These are phyloP conservation scores for Hololepta plana DNA, from an alignment of 2,888 invertebrate species.

Conservation along the genomic window DNA sequence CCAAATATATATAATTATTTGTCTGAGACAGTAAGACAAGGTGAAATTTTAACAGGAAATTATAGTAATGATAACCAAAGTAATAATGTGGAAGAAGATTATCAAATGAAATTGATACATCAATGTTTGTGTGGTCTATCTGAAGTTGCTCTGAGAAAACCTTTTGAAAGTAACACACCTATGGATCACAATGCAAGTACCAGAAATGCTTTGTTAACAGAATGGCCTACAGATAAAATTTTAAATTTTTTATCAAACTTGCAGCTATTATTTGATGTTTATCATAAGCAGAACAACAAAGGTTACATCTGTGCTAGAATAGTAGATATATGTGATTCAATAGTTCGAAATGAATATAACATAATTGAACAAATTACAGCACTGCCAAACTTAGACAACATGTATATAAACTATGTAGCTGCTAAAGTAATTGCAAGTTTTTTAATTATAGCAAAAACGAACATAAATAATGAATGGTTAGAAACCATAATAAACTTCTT, in stretches of 20 bases:
- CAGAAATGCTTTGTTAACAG: slow-evolving; percentile 33
- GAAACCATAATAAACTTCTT: slow-evolving; percentile 59
- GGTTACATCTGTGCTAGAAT: slow-evolving; percentile 69
- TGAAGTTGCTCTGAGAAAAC: slow-evolving; percentile 48
- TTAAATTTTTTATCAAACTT: slow-evolving; percentile 68
- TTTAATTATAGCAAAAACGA: slow-evolving; percentile 66
- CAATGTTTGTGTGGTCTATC: slow-evolving; percentile 66
- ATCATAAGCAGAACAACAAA: slow-evolving; percentile 65
- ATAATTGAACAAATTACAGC: slow-evolving; percentile 72
- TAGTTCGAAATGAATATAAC: slow-evolving; percentile 64
- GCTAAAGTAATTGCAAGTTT: slow-evolving; percentile 67
- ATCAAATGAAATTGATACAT: slow-evolving; percentile 48
- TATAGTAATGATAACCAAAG: background rate
- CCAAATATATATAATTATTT: too few species aligned
- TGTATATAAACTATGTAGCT: slow-evolving; percentile 64
- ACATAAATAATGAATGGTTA: slow-evolving; percentile 62
- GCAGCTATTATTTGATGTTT: slow-evolving; percentile 68
- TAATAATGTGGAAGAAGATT: too few species aligned
- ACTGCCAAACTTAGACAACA: slow-evolving; percentile 58
- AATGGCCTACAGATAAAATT: slow-evolving; percentile 48
- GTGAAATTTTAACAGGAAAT: too few species aligned
- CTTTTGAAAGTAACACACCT: slow-evolving; percentile 45
- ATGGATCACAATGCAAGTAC: slow-evolving; percentile 28
- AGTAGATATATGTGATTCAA: slow-evolving; percentile 60
- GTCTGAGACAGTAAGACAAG: too few species aligned